phyloP scores from a whole-genome alignment of 2,888 invertebrate genomes.

The Microplitis manilae region DNA sequence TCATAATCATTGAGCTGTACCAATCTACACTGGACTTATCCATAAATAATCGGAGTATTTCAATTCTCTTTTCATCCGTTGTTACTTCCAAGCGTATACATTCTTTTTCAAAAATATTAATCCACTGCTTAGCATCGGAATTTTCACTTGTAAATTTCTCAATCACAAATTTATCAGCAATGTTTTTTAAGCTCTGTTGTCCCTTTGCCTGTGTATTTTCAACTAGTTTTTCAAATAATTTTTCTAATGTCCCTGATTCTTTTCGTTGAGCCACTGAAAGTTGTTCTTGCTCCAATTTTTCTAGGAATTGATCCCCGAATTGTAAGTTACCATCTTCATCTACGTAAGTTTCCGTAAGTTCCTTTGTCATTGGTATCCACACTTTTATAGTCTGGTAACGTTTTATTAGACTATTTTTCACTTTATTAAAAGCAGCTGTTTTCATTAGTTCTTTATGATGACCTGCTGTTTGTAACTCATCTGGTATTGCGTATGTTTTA shows the following conservation, averaged over 20 bases:
- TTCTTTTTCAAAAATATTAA: conserved; percentile 51
- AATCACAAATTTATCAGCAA: conserved; percentile 49
- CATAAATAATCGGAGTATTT: conserved; percentile 50
- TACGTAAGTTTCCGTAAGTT: conserved; percentile 41
- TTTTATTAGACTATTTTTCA: conserved; percentile 48
- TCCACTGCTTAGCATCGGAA: conserved; percentile 50
- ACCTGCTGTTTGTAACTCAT: conserved; percentile 17
- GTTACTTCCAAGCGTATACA: conserved; percentile 47
- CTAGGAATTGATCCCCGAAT: conserved; percentile 42
- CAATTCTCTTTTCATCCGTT: conserved; percentile 54
- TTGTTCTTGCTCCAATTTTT: conserved; percentile 42
- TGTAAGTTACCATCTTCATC: conserved; percentile 51
- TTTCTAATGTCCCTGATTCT: conserved; percentile 33
- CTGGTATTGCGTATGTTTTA: conserved; percentile 37
- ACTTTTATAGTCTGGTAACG: conserved; percentile 46
- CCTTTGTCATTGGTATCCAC: conserved; percentile 45
- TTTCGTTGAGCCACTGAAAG: conserved; percentile 14
- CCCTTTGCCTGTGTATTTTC: conserved; percentile 36
- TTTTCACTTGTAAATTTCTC: conserved; percentile 52
- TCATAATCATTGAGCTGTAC: conserved; percentile 52
- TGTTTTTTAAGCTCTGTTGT: conserved; percentile 40
- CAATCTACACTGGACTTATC: conserved; percentile 49
- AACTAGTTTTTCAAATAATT: conserved; percentile 44
- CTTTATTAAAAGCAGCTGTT: conserved; percentile 42
- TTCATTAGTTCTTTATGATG: conserved; percentile 35